A percentile compares a stretch with the other conserved stretches of the same genome.
These are phyloP conservation scores for Hypolimnas misippus DNA, from an alignment of 2,888 invertebrate genomes.

Conservation along the genomic window DNA sequence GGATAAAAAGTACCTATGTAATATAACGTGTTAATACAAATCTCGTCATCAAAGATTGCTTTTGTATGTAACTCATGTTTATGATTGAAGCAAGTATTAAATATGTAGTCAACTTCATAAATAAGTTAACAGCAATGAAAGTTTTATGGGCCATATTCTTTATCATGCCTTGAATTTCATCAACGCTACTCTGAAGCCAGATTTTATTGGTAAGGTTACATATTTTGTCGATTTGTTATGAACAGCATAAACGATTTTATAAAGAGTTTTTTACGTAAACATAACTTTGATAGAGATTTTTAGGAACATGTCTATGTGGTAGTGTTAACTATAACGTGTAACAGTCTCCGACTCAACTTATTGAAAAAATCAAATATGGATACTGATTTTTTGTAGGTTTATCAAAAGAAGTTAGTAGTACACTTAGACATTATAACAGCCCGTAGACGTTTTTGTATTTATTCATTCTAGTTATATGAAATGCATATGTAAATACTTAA, in stretches of 20 bases:
- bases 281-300: slow-evolving; percentile 4
- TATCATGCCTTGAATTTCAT: slow-evolving; percentile 81
- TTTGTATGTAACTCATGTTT: slow-evolving; percentile 42
- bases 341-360: no score
- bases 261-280: neutral
- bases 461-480: no score
- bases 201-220: slow-evolving; percentile 59
- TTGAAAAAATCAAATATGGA: no score
- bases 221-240: slow-evolving; percentile 33
- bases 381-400: no score
- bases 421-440: no score
- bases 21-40: slow-evolving; percentile 6
- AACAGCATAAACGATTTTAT: neutral
- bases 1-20: neutral
- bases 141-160: slow-evolving; percentile 78
- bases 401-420: no score
- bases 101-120: slow-evolving; percentile 76
- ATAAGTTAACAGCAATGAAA: slow-evolving; percentile 81
- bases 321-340: no score
- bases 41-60: slow-evolving; percentile 21
- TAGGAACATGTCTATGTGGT: no score
- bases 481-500: no score
- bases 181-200: slow-evolving; percentile 65
- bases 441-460: no score
- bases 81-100: slow-evolving; percentile 64